Base-by-base conservation (phyloP, 2,797 vertebrate genomes). In the Protosalanx chinensis region DNA sequence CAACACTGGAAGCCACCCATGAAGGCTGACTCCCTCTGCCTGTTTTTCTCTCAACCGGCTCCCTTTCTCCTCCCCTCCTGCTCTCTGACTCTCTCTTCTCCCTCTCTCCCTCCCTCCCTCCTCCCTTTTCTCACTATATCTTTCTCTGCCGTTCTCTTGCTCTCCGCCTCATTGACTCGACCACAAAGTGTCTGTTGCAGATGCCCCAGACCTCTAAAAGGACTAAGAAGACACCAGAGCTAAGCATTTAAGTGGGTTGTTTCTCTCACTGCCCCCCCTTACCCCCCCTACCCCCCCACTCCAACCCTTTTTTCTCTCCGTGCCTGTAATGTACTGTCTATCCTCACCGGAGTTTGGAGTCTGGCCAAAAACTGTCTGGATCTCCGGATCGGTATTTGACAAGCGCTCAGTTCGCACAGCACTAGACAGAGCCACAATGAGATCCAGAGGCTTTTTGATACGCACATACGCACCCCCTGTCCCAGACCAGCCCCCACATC, bases 1-100 rank as follows among this genome's bases (percentile, higher is more conserved):
- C 82, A 83, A 69, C 87, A 82, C 53, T 79, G 76, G 82, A 87
- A 89, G 78, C 88, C 89, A 90, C 88, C 85, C 87, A 88, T 86
- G 87, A 82, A 80, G 88, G 64, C 68, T 68, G 75, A 76, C 73
- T 88, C 80, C 82, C 84, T 81, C 79, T 37, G 49, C 79, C 82
- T 86, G 49, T 76, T 65, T 7, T 12, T 7, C 30, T 18, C 67
- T 64, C 37, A 72, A 49, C 35, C 64, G 41, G 70, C 77, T 64
- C 68, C 20, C 57, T 64, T 75, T 75, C 76, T 77, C 72, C 80
- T 81, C 67, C 70, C 63, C 33, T 23, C 16, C 46, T 4, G 27
- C 53, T 64, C 70, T 27, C 61, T 33, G 16, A 35, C 23, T 58
- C 64, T 41, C 27, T 27, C 23, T 27, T 27, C 23, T 27, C 23